A percentile compares a stretch with the other conserved stretches of the same genome.
Evolutionary conservation across 2,797 vertebrate species (phyloP).

Genomic region (Hoplostethus atlanticus): DNA sequence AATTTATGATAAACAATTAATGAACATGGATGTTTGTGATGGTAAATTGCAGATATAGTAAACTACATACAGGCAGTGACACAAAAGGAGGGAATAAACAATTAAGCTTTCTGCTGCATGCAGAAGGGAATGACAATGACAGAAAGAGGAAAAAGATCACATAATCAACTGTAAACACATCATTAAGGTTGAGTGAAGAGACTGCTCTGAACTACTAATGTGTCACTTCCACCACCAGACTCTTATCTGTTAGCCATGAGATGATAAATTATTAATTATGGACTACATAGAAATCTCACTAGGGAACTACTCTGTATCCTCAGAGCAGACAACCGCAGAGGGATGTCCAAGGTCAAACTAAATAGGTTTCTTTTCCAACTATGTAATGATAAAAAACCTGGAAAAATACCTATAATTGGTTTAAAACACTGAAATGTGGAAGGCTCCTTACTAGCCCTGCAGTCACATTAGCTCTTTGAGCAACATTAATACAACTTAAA

Average conservation of each 20-base stretch:
- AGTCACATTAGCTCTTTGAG: slow-evolving; percentile 76
- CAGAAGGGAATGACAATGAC: no score
- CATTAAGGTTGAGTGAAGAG: slow-evolving; percentile 65
- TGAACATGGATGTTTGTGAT: slow-evolving; percentile 28
- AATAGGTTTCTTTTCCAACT: slow-evolving; percentile 76
- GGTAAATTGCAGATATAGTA: background rate
- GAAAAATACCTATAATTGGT: slow-evolving; percentile 83
- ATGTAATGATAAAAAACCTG: slow-evolving; percentile 73
- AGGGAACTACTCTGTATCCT: slow-evolving; percentile 75
- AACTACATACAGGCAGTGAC: background rate
- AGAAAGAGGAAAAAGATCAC: slow-evolving; percentile 34
- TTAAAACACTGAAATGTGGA: slow-evolving; percentile 75
- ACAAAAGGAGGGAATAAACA: background rate
- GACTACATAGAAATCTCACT: slow-evolving; percentile 80
- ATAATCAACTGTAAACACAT: slow-evolving; percentile 68
- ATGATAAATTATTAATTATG: slow-evolving; percentile 86
- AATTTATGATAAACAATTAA: slow-evolving; percentile 33
- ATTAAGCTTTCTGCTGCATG: background rate
- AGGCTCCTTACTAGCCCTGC: slow-evolving; percentile 71
- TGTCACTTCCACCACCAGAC: slow-evolving; percentile 69
- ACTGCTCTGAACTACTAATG: slow-evolving; percentile 63
- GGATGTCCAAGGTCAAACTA: slow-evolving; percentile 84
- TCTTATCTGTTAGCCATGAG: slow-evolving; percentile 76
- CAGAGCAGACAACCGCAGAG: slow-evolving; percentile 74
- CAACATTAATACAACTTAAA: slow-evolving; percentile 83